phyloP scores from a whole-genome alignment of 2,113 vertebrate genomes.

The Phylloscopus trochilus region DNA sequence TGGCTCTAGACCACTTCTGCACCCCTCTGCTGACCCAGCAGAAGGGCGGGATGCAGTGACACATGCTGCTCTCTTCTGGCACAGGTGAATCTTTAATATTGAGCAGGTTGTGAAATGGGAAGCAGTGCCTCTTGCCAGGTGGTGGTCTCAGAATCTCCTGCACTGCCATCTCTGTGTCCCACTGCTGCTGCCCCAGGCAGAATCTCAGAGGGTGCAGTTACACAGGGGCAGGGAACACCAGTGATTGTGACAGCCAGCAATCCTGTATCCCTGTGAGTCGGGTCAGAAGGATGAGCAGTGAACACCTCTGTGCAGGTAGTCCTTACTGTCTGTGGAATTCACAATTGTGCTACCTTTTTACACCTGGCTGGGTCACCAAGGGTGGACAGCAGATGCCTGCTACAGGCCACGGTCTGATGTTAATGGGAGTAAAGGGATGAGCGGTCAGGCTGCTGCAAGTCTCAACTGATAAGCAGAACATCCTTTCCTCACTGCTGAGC shows the following conservation, averaged over 20 bases:
- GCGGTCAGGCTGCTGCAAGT: not conserved
- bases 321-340: not conserved
- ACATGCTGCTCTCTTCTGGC: not conserved
- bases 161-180: not conserved
- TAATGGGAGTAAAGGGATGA: conserved; percentile 32
- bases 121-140: not conserved
- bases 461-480: not conserved
- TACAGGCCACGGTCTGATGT: not conserved
- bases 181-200: not conserved
- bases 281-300: not conserved
- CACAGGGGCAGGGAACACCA: not conserved
- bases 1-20: not conserved
- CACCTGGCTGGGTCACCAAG: not conserved
- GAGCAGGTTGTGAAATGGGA: not conserved
- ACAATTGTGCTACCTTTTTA: not conserved
- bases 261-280: accelerated
- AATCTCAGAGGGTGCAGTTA: not conserved
- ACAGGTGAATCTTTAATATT: not conserved
- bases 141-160: not conserved
- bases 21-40: not conserved
- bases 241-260: not conserved
- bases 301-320: not conserved
- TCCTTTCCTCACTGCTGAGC: not conserved
- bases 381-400: not conserved
- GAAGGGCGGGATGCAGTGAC: not conserved